Conservation (phyloP, 2,113 vertebrate species). For the Zeus faber region DNA sequence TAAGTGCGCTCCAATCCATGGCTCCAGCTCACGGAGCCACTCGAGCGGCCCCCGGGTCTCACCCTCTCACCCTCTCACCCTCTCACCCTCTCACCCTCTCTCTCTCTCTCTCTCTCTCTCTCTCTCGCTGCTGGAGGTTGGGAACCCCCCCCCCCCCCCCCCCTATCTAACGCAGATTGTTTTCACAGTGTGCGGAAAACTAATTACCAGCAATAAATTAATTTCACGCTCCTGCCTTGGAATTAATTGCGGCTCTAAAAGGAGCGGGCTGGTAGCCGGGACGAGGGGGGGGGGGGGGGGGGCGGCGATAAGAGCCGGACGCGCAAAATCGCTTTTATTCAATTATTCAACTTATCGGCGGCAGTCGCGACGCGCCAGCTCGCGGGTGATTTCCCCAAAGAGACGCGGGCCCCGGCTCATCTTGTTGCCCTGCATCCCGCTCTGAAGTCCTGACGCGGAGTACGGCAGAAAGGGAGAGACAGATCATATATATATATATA, state of each 20-base stretch:
- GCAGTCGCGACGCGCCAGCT: slow-evolving; percentile 28
- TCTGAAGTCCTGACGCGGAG: too few relatives aligned
- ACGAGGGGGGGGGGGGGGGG: slow-evolving; percentile 61
- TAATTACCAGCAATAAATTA: slow-evolving; percentile 76
- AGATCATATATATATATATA: too few relatives aligned
- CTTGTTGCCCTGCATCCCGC: too few relatives aligned
- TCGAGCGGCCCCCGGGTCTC: too few relatives aligned
- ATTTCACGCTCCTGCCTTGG: slow-evolving; percentile 73
- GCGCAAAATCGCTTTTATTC: slow-evolving; percentile 45
- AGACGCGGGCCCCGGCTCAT: too few relatives aligned
- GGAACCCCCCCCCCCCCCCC: too few relatives aligned
- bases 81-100: too few relatives aligned
- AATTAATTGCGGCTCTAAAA: slow-evolving; percentile 71
- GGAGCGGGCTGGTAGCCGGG: slow-evolving; percentile 39
- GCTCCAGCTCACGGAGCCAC: slow-evolving; percentile 41
- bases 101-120: too few relatives aligned
- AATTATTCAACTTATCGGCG: slow-evolving; percentile 48
- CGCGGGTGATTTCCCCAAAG: background rate
- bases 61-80: too few relatives aligned
- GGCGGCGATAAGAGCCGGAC: slow-evolving; percentile 58
- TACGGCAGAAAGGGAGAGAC: too few relatives aligned
- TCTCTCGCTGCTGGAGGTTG: slow-evolving; percentile 36
- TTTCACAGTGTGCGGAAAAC: slow-evolving; percentile 70
- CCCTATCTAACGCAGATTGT: slow-evolving; percentile 62
- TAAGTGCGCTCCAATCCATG: slow-evolving; percentile 23